Evolutionary conservation across 2,797 vertebrate genomes (phyloP), one percentile per base, ranked within the genome.

Genomic region (Rhadinocentrus ornatus): DNA sequence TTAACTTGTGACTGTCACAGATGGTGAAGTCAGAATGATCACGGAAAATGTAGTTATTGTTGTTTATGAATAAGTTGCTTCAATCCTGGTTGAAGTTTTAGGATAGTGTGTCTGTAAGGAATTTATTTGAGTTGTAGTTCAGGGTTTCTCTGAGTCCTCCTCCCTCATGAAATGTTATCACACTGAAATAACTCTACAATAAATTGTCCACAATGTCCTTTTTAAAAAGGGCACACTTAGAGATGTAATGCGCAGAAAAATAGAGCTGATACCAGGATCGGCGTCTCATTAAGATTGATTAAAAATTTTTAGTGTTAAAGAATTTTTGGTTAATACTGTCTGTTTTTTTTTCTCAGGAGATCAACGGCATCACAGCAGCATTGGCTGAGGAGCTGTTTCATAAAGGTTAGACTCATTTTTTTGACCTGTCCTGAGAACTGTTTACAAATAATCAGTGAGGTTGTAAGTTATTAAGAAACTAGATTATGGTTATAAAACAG

Each of bases 351-450:
- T 86, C 72, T 64, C 77, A 99, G 98, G 97, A 99, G 89, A 95
- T 97, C 69, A 97, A 96, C 72, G 97, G 97, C 18, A 96, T 99
- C 86, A 96, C 98, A 50, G 96, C 97, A 34, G 95, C 96, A 0
- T 69, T 99, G 89, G 98, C 97, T 6, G 96, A 99, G 88, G 96
- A 97, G 67, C 91, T 99, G 58, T 99, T 97, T 80, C 93, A 99
- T 79, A 97, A 95, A 96, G 98, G 98, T 99, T 88, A 8, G 73
- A 24, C 57, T 68, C 37, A 15, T 60, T 59, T n/a, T n/a, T n/a
- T n/a, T n/a, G n/a, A n/a, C 12, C 3, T 62, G n/a, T 48, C 4
- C 1, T 24, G 18, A 27, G 29, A 60, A 3, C 57, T 32, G 35
- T 69, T 60, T 46, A 66, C 6, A 24, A 32, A 27, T 41, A 60